Evolutionary conservation across 2,797 vertebrate genomes (phyloP).

Genomic region (Tachyglossus aculeatus): DNA sequence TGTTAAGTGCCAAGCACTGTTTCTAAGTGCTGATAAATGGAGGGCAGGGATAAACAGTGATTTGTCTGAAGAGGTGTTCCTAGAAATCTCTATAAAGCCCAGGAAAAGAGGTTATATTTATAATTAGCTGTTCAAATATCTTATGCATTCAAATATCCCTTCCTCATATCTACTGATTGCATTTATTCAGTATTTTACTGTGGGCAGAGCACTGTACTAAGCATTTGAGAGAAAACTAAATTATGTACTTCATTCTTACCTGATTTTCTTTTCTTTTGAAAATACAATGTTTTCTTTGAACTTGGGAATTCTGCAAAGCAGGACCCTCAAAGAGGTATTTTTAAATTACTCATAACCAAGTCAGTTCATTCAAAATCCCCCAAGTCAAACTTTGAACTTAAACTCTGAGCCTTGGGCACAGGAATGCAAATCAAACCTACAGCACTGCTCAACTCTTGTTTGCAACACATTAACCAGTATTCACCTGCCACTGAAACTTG

Average conservation of each 20-base stretch:
- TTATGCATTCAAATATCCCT: conserved; percentile 34
- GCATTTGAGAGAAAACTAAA: too few species aligned
- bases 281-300: conserved; percentile 15
- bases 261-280: conserved; percentile 52
- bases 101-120: conserved; percentile 23
- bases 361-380: neutral
- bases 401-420: neutral
- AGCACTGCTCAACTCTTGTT: conserved; percentile 11
- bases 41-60: too few species aligned
- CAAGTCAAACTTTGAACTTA: neutral
- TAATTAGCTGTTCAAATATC: neutral
- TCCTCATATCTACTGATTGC: too few species aligned
- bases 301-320: conserved; percentile 26
- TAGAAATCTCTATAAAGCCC: conserved; percentile 47
- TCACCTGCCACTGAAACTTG: neutral
- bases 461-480: conserved; percentile 1
- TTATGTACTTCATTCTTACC: conserved; percentile 55
- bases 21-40: too few species aligned
- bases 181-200: too few species aligned
- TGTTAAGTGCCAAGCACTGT: too few species aligned
- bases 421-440: neutral
- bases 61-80: too few species aligned
- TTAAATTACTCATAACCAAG: neutral
- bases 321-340: too few species aligned
- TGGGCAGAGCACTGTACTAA: too few species aligned